Evolutionary conservation across 2,797 vertebrate genomes (phyloP), one percentile per base, ranked within the genome.

Genomic region (Tangara arthus): DNA sequence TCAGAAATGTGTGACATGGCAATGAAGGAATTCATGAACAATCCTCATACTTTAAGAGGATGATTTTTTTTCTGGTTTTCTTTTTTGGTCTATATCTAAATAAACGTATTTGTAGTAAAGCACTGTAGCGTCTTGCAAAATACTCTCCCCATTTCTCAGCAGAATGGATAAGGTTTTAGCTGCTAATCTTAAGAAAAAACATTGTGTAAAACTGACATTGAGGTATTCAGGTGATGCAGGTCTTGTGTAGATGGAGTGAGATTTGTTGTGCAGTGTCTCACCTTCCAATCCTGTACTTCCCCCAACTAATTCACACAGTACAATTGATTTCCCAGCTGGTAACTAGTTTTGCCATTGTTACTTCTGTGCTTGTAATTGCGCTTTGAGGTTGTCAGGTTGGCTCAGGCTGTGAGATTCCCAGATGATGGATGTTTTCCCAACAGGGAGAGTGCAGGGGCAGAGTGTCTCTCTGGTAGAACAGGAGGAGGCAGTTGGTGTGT

Each of bases 331-430:
- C 69, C 59, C 59, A 69, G 79, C 61, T 0, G 0, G 57, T 91
- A 79, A 59, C 82, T 61, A 5, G 55, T 78, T 94, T 49, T 95
- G 42, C 72, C 41, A 8, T 91, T 94, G 82, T 94, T 78, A 56
- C 52, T 83, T 82, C 66, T 83, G 15, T 75, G 61, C 37, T 56
- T 81, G 42, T 71, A 87, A 59, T 81, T 75, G 79, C 50, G 35
- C 55, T 83, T 78, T 16, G 79, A 78, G 81, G 76, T 80, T 0
- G 0, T 44, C 60, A 90, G 68, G 68, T 35, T 93, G 61, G 68
- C 69, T 91, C 57, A 81, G 68, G 23, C 83, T 78, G 21, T 50
- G 75, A 93, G 89, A 91, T 87, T 76, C 56, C 53, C 71, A 64
- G 75, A 68, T 81, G 64, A 28, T 2, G 3, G 68, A 46, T 77